Evolutionary conservation across 1,140 invertebrate genomes (phyloP), one percentile per base, ranked within the genome.

Genomic region (Formica exsecta): DNA sequence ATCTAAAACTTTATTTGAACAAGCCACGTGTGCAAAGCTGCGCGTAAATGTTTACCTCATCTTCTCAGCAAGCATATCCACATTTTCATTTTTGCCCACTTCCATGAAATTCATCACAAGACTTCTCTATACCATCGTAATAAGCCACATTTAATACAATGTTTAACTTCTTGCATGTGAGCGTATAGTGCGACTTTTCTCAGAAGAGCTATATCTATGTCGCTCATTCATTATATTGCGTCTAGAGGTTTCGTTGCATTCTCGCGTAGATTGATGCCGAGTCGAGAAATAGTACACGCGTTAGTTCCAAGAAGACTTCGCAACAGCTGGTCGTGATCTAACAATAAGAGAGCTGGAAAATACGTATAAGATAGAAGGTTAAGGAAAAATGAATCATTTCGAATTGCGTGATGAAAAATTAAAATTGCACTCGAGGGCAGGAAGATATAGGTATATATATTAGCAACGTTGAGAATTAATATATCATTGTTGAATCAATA

Each of bases 131-230:
- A 25, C 13, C 9, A 19, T n/a, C 29, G 29, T 38, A 71, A 81
- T 71, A 61, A 29, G 9, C 11, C 9, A 32, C 29, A 38, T 36
- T 83, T 83, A 59, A 81, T 59, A 74, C 68, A 83, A 83, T 83
- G 79, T 83, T 83, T 83, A 48, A 83, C 68, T 73, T 74, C 38
- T 48, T 44, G 25, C 48, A 61, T 64, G 16, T 11, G 13, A 62
- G 22, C 65, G 84, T 29, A 51, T 75, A 76, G 38, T 74, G 73
- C 68, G 29, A 64, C 84, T 89, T 51, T 51, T 89, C 88, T 80
- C 22, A 75, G 88, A 89, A 89, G 11, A 84, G 65, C 59, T 86
- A 76, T 51, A 76, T 87, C 71, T 87, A 87, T 76, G 70, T 62
- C 68, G 38, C 77, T 80, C 68, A 38, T 85, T 25, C 62, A 71